Evolutionary conservation across 2,888 invertebrate genomes (phyloP).

Genomic region (Molorchus minor): DNA sequence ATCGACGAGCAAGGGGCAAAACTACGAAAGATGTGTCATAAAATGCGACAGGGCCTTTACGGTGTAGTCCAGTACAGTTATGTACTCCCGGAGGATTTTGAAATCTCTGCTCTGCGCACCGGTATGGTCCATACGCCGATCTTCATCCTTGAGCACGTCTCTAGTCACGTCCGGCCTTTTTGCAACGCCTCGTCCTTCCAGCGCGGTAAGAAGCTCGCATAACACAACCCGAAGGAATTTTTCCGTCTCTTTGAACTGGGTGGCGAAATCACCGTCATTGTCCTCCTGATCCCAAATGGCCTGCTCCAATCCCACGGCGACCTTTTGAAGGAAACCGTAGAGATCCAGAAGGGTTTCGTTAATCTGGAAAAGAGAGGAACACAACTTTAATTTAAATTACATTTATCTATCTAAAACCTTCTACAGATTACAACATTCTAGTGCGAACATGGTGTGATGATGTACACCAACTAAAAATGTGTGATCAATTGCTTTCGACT

Average conservation of each 20-base stretch:
- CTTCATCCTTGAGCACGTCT: conserved; percentile 53
- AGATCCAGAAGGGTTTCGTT: conserved; percentile 67
- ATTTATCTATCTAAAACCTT: too few relatives aligned
- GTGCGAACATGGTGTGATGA: too few relatives aligned
- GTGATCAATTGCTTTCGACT: too few relatives aligned
- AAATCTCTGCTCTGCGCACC: conserved; percentile 67
- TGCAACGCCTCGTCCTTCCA: conserved; percentile 64
- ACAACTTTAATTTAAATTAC: too few relatives aligned
- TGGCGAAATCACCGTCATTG: conserved; percentile 56
- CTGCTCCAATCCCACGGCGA: conserved; percentile 76
- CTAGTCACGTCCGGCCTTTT: conserved; percentile 64
- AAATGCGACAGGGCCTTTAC: conserved; percentile 64
- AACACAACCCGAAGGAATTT: conserved; percentile 71
- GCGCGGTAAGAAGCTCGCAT: conserved; percentile 73
- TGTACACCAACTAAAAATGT: too few relatives aligned
- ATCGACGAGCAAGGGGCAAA: not conserved
- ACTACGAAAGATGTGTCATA: conserved; percentile 13
- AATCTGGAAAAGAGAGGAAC: conserved; percentile 63
- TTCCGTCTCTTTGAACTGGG: conserved; percentile 69
- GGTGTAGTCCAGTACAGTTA: conserved; percentile 69
- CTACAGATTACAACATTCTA: too few relatives aligned
- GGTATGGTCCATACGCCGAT: conserved; percentile 53
- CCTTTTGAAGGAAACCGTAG: conserved; percentile 75
- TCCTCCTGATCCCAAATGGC: conserved; percentile 70
- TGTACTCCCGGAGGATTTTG: conserved; percentile 71